Evolutionary conservation across 2,888 invertebrate genomes (phyloP), one percentile per base, ranked within the genome.

Genomic region (Steinernema carpocapsae): DNA sequence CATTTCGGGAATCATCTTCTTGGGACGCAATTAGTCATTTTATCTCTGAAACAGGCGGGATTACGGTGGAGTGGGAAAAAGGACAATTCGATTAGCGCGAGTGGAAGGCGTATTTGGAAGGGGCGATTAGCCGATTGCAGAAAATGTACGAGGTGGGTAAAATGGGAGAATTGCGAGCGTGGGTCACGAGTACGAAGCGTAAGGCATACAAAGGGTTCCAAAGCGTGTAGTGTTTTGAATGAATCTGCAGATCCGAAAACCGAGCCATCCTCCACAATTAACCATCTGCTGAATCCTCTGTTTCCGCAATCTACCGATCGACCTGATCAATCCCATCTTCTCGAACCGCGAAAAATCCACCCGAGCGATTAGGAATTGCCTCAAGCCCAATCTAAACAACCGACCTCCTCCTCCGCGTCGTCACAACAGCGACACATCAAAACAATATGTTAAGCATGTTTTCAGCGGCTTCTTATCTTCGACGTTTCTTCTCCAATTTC

Each of bases 21-120:
- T 4, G 64, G 29, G 37, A 6, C 32, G 32, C 64, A 64, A 64
- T 64, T 64, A 64, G 64, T 64, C 64, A 64, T 64, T 64, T 64
- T 32, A 29, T 64, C 37, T 64, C 32, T 29, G 19, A 56, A 56
- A 12, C 19, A 17, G 2, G 32, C 37, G 12, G 32, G 64, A 64
- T 22, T 64, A 64, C 64, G 64, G 32, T 64, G 37, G 64, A 19
- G 6, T 6, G 48, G 48, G 22, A 12, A 22, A 56, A 24, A 10
- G 26, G 17, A 32, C 32, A 10, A 48, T n/a, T 48, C 19, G 19
- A 48, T n/a, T 48, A 48, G 6, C 2, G n/a, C n/a, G 17, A 48
- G 48, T 48, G n/a, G 48, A 48, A 3, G 48, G 17, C 48, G 19
- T n/a, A 48, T 7, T 48, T 48, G 48, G n/a, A 32, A 64, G 64